phyloP scores from a whole-genome alignment of 2,113 vertebrate genomes.

The Uropsilus gracilis region DNA sequence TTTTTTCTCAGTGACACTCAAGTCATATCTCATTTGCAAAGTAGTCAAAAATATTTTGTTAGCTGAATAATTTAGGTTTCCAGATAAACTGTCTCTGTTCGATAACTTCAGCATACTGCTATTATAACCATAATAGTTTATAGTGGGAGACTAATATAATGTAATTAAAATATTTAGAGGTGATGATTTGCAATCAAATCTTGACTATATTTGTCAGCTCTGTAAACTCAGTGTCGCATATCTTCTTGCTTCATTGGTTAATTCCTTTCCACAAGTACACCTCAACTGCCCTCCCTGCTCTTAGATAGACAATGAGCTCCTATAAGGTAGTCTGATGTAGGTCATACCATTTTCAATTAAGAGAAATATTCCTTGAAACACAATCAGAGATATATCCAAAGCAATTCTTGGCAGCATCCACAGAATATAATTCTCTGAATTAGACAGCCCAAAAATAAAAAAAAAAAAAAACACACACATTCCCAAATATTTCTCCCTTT shows the following conservation, averaged over 20 bases:
- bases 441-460: not conserved
- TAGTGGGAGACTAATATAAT: not conserved
- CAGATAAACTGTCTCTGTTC: constrained; percentile 25
- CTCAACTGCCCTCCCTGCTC: not conserved
- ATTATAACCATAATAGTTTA: not conserved
- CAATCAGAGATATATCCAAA: constrained; percentile 29
- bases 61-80: constrained; percentile 30
- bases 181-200: constrained; percentile 9
- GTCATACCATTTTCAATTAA: not conserved
- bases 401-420: constrained; percentile 38
- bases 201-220: not conserved
- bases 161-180: constrained; percentile 2
- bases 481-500: constrained; percentile 21
- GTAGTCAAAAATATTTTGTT: constrained; percentile 3
- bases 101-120: not conserved
- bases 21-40: constrained; percentile 39
- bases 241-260: not conserved
- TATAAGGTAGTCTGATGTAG: not conserved
- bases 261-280: not conserved
- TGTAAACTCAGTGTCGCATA: not conserved
- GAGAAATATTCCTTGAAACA: constrained; percentile 42
- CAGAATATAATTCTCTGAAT: constrained; percentile 38
- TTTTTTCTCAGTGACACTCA: not conserved
- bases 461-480: not conserved
- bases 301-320: not conserved